Evolutionary conservation across 35 echinoderm and acorn worm genomes (phyloP).

Genomic region (Apostichopus californicus): DNA sequence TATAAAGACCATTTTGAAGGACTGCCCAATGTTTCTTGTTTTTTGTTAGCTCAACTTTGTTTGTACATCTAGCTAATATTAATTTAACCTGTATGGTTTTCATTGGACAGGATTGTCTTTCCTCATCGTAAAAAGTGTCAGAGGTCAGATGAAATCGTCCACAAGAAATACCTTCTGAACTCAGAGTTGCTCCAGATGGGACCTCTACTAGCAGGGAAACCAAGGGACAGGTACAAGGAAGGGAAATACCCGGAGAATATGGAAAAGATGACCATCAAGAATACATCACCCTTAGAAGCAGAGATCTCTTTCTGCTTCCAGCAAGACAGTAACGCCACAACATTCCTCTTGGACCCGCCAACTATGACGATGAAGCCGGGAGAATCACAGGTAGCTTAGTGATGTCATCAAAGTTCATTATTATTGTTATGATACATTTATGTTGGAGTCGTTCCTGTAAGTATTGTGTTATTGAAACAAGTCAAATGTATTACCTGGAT

Average conservation of each 20-base stretch:
- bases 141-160: conserved; percentile 90
- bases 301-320: conserved; percentile 98
- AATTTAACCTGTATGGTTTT: not conserved
- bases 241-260: conserved; percentile 97
- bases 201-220: conserved; percentile 91
- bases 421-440: no score
- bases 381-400: conserved; percentile 74
- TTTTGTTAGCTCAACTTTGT: not conserved
- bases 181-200: conserved; percentile 91
- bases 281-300: conserved; percentile 93
- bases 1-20: no score
- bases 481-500: no score
- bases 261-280: conserved; percentile 92
- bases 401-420: no score
- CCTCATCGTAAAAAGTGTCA: conserved; percentile 98
- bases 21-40: not conserved
- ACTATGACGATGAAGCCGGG: conserved; percentile 86
- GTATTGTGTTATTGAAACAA: no score
- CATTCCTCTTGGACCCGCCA: conserved; percentile 91
- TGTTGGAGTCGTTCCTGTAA: no score
- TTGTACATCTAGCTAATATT: not conserved
- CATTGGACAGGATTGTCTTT: conserved; percentile 81
- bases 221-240: conserved; percentile 94
- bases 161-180: conserved; percentile 98
- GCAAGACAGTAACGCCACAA: conserved; percentile 86